Percentiles rank a stretch among this genome's conserved stretches.
Evolutionary conservation across 1,140 invertebrate species (phyloP).

Genomic region (Hyles euphorbiae): DNA sequence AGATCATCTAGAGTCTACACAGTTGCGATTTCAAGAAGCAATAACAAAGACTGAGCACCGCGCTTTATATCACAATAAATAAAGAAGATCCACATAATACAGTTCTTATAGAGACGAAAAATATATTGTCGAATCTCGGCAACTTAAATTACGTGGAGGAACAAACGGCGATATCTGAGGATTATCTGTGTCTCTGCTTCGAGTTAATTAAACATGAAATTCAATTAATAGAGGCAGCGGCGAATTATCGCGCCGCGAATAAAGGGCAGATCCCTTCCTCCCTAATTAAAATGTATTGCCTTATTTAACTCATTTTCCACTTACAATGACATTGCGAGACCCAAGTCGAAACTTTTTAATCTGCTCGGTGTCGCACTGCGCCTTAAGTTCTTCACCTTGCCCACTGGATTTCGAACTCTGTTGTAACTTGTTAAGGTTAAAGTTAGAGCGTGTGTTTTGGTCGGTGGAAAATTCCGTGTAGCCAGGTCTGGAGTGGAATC

Average conservation of each 20-base stretch:
- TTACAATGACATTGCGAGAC: constrained; percentile 70
- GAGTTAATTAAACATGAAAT: constrained; percentile 75
- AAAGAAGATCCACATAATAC: no score
- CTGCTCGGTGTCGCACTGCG: constrained; percentile 53
- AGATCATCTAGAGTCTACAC: no score
- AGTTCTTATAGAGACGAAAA: no score
- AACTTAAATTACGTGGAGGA: constrained; percentile 2
- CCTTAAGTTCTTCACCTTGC: constrained; percentile 33
- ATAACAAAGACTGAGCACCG: no score
- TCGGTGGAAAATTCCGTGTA: constrained; percentile 45
- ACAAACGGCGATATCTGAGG: constrained; percentile 32
- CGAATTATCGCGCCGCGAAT: constrained; percentile 70
- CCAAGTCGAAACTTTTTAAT: constrained; percentile 72
- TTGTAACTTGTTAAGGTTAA: constrained; percentile 2
- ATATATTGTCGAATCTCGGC: no score
- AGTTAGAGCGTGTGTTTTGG: constrained; percentile 15
- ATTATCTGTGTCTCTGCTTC: constrained; percentile 50
- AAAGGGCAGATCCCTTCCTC: constrained; percentile 67
- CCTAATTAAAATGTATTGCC: constrained; percentile 75
- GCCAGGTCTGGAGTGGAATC: constrained; percentile 46
- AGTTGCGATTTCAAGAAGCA: no score
- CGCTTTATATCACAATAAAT: no score
- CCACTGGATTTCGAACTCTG: constrained; percentile 24
- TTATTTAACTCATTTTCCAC: constrained; percentile 75
- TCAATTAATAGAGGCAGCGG: constrained; percentile 68